Percentiles rank a stretch among this genome's conserved stretches.
phyloP scores from a whole-genome alignment of 1,140 invertebrate species.

The Vollenhovia emeryi region DNA sequence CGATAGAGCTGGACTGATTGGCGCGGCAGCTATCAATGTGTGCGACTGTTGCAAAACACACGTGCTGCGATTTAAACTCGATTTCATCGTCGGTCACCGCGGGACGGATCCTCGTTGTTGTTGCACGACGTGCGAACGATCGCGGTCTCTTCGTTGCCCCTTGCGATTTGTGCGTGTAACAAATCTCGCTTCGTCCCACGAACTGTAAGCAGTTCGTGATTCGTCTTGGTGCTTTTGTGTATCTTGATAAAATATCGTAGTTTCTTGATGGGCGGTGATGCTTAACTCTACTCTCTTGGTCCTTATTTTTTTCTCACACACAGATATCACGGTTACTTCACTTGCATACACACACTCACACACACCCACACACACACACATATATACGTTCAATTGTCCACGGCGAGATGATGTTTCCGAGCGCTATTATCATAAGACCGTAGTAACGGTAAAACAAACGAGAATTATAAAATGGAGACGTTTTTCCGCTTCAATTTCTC shows the following conservation, averaged over 20 bases:
- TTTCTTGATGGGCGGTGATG: slow-evolving; percentile 44
- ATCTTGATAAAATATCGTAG: slow-evolving; percentile 52
- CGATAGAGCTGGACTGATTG: not conserved
- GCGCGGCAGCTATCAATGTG: not conserved
- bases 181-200: not conserved
- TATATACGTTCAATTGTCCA: not conserved
- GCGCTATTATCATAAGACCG: not conserved
- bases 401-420: slow-evolving; percentile 4
- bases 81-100: not conserved
- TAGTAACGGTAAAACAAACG: not conserved
- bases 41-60: not conserved
- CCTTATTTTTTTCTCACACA: not conserved
- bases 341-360: not conserved
- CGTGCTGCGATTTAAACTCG: not conserved
- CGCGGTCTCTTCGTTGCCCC: slow-evolving; percentile 24
- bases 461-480: not conserved
- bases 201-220: slow-evolving; percentile 28
- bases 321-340: not conserved
- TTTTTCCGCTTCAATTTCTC: not conserved
- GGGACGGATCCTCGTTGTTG: too few relatives aligned
- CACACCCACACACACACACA: too few relatives aligned
- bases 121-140: not conserved
- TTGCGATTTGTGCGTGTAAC: slow-evolving; percentile 14
- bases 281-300: slow-evolving; percentile 34
- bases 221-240: slow-evolving; percentile 49